Evolutionary conservation across 2,888 invertebrate species (phyloP), one percentile per base, ranked within the genome.

Genomic region (Fragum fragum): DNA sequence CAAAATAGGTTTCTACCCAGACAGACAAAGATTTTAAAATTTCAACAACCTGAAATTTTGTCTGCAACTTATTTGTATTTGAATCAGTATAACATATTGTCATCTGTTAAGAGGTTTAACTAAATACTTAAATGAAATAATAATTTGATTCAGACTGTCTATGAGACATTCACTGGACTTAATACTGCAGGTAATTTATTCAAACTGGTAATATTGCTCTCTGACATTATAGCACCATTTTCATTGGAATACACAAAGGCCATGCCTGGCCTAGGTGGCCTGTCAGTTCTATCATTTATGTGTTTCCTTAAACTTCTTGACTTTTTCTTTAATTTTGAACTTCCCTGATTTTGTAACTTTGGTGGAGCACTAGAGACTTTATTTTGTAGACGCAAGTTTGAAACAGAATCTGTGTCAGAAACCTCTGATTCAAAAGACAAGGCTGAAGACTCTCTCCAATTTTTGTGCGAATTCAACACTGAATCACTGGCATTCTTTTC

Each of bases 351-450:
- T 39, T 79, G 81, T n/a, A 85, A 39, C 53, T 75, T 85, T 36
- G 85, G 82, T 53, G 85, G 85, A 55, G 85, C 85, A 80, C 85
- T 85, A 18, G 76, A 70, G 14, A 81, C 61, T 76, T 85, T 82
- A 59, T 76, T 78, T 14, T 75, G 73, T 29, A 21, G 32, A 18
- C 26, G 29, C n/a, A 57, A 32, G 23, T 69, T 55, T 47, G 32
- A 18, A 18, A 81, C 83, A 32, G 72, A 78, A 57, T 85, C 85
- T 7, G 82, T 78, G 39, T 85, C 85, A 7, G 85, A 85, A 3
- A 85, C 52, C 23, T 81, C 85, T 29, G 83, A 85, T 69, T 83
- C 85, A 18, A 80, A 71, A 14, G 73, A 80, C 26, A 74, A 28
- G 7, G 16, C 69, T n/a, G 74, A 74, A 2, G 59, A 26, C 21